Evolutionary conservation across 2,888 invertebrate species (phyloP), one percentile per base, ranked within the genome.

Genomic region (Agrochola lychnidis): DNA sequence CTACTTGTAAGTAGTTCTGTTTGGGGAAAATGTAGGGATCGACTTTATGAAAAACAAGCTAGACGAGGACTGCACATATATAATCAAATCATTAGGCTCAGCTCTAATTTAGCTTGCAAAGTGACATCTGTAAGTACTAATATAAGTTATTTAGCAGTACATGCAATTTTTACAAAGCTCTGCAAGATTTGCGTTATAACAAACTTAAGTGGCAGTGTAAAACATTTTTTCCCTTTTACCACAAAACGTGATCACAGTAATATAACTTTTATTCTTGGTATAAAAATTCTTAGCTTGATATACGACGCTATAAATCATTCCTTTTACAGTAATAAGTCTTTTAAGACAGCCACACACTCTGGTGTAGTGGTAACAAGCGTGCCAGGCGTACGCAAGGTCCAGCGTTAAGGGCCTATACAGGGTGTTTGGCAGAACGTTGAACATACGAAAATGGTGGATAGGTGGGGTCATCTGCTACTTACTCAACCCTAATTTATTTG

Each of bases 261-360:
- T 83, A 83, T 73, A 85, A 86, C 57, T 81, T 78, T 82, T 87
- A 72, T 76, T 76, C 73, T 67, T 73, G 57, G 19, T 79, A 77
- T 78, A 77, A 78, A 83, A 87, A 80, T 71, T 85, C 84, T 67
- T 76, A 78, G 76, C 76, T 56, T 86, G 88, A 90, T 87, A 85
- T 89, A 88, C 76, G 84, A 82, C 70, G 83, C 72, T 76, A 81
- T 90, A 89, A 90, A 86, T 90, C 88, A 88, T 85, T 86, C 78
- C 82, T 75, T 83, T 84, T 81, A 70, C 73, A 83, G 79, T 88
- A 81, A 85, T 66, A 88, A 83, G 67, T 80, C 75, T 62, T 59
- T 71, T 73, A 53, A 62, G 68, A 66, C 68, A 68, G 57, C 40
- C n/a, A 76, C 56, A 61, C 57, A 14, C 30, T n/a, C 42, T 78